Percentiles rank a stretch among this genome's conserved stretches.
Conservation (phyloP, 2,797 vertebrate species). For the Helarctos malayanus region DNA sequence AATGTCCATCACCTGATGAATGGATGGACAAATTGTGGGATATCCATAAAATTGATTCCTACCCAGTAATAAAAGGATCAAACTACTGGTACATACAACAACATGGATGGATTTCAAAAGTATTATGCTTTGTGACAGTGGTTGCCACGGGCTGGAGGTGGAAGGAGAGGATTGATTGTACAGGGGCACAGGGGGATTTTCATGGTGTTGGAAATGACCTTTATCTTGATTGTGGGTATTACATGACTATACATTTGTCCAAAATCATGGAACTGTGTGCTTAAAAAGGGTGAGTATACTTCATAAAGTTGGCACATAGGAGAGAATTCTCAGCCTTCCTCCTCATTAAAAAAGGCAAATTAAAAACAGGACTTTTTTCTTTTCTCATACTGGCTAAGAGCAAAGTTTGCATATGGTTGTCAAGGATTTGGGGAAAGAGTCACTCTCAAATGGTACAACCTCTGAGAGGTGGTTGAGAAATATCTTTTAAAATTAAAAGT, state of each 20-base stretch:
- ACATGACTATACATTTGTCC: background rate
- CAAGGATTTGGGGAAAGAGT: background rate
- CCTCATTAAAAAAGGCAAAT: background rate
- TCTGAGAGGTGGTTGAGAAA: background rate
- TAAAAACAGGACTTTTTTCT: background rate
- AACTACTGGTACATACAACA: slow-evolving; percentile 13
- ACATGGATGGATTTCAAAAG: slow-evolving; percentile 38
- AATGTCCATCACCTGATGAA: background rate
- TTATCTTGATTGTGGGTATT: background rate
- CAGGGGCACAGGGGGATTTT: background rate
- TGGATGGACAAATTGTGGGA: slow-evolving; percentile 51
- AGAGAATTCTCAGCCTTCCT: background rate
- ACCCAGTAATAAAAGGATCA: slow-evolving; percentile 33
- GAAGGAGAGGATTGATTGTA: background rate
- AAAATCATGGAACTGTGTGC: background rate
- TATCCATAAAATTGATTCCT: slow-evolving; percentile 19
- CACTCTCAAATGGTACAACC: background rate
- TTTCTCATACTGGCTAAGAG: background rate
- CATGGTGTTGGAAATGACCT: background rate
- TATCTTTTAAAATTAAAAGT: slow-evolving; percentile 27
- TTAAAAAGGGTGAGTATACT: background rate
- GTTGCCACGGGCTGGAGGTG: background rate
- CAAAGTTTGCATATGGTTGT: background rate
- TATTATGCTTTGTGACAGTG: background rate
- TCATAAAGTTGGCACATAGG: background rate